A percentile compares a stretch with the other conserved stretches of the same genome.
These are phyloP conservation scores for Crepidodera aurea DNA, from an alignment of 2,888 invertebrate species.

Conservation along the genomic window DNA sequence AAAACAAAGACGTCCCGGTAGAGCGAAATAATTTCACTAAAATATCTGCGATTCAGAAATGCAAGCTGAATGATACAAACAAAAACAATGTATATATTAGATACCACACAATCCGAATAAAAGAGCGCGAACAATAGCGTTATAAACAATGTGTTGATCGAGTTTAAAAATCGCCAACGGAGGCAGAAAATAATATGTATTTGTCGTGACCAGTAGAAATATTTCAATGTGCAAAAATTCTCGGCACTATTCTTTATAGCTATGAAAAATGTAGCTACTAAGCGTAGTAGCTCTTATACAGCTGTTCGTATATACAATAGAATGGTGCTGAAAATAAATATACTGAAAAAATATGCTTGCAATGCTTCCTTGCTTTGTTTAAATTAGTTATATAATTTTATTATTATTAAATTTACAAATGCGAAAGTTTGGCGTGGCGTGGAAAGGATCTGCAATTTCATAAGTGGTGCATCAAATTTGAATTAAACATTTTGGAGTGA, in stretches of 20 bases:
- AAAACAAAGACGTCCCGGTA: slow-evolving; percentile 22
- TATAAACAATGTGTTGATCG: slow-evolving; percentile 61
- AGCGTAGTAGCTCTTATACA: slow-evolving; percentile 33
- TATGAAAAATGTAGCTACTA: slow-evolving; percentile 47
- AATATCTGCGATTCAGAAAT: slow-evolving; percentile 27
- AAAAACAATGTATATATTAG: slow-evolving; percentile 61
- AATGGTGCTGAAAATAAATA: slow-evolving; percentile 27
- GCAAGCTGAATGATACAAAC: slow-evolving; percentile 45
- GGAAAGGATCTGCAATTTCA: no score
- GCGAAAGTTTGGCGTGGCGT: no score
- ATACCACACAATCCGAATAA: slow-evolving; percentile 61
- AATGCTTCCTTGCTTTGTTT: neutral
- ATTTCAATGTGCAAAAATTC: slow-evolving; percentile 54
- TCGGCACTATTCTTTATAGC: slow-evolving; percentile 48
- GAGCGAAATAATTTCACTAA: slow-evolving; percentile 28
- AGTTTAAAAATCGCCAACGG: slow-evolving; percentile 56
- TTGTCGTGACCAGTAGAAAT: slow-evolving; percentile 57
- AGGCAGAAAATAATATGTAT: slow-evolving; percentile 60
- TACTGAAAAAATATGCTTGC: neutral
- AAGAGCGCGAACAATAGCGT: slow-evolving; percentile 61
- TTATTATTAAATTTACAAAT: no score
- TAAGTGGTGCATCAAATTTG: no score
- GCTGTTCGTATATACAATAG: slow-evolving; percentile 37
- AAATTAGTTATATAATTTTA: neutral
- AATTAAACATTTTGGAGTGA: no score